Percentiles rank a stretch among this genome's conserved stretches.
Conservation (phyloP, 92 coral and sea anemone species). For the Epizoanthus rinbou region DNA sequence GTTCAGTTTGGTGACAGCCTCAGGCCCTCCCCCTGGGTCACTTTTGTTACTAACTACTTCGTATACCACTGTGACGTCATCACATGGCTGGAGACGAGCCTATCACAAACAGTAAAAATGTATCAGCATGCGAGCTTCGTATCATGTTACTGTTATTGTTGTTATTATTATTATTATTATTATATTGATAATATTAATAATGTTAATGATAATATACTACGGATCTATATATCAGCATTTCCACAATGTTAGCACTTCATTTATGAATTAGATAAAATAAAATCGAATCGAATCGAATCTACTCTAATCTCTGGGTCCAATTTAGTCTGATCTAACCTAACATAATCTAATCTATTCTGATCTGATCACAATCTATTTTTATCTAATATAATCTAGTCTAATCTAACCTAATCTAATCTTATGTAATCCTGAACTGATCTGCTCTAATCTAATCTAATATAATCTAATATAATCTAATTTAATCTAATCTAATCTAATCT, state of each 20-base stretch:
- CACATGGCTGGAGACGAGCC: constrained; percentile 91
- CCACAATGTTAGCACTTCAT: background rate
- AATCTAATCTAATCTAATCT: too few relatives aligned
- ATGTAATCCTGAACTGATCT: background rate
- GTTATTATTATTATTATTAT: too few relatives aligned
- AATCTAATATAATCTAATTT: too few relatives aligned
- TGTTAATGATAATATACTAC: too few relatives aligned
- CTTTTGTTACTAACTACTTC: constrained; percentile 65
- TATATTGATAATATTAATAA: too few relatives aligned
- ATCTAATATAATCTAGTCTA: too few relatives aligned
- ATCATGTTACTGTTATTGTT: too few relatives aligned
- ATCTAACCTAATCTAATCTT: too few relatives aligned
- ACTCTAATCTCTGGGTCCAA: background rate
- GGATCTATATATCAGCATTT: too few relatives aligned
- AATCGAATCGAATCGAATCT: background rate
- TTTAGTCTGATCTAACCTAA: background rate
- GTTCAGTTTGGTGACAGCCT: constrained; percentile 34
- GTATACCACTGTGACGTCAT: constrained; percentile 91
- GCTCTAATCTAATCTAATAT: too few relatives aligned
- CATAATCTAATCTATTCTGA: background rate
- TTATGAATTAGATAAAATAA: too few relatives aligned
- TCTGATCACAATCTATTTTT: too few relatives aligned
- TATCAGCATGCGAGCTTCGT: background rate
- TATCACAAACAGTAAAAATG: constrained; percentile 7
- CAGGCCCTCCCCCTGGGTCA: constrained; percentile 7